A percentile compares a stretch with the other conserved stretches of the same genome.
phyloP scores from a whole-genome alignment of 2,797 vertebrate genomes.

The Lateolabrax maculatus region DNA sequence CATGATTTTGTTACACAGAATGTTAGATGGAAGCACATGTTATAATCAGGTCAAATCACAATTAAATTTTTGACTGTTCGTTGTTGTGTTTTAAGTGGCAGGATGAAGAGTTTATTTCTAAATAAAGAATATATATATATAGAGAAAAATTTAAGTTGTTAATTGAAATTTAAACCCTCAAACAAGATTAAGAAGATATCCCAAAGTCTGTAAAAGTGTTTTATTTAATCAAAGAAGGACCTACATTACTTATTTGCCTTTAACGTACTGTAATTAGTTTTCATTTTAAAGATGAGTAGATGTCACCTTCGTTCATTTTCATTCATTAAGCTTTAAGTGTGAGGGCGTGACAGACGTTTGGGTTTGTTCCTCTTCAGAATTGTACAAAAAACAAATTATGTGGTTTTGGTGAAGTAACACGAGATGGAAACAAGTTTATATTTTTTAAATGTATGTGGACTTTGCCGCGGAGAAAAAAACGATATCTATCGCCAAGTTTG shows the following conservation, averaged over 20 bases:
- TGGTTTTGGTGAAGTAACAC: conserved; percentile 49
- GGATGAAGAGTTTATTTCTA: conserved; percentile 61
- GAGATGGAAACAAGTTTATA: conserved; percentile 69
- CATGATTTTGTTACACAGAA: conserved; percentile 29
- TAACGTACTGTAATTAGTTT: conserved; percentile 13
- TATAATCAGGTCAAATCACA: conserved; percentile 42
- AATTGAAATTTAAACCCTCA: conserved; percentile 13
- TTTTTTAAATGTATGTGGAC: conserved; percentile 78
- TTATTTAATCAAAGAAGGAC: conserved; percentile 40
- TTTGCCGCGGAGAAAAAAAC: conserved; percentile 53
- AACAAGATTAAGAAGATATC: neutral
- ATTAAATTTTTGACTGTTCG: conserved; percentile 49
- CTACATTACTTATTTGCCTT: conserved; percentile 33
- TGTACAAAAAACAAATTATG: conserved; percentile 44
- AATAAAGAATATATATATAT: conserved; percentile 22
- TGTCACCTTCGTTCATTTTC: conserved; percentile 49
- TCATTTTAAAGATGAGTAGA: conserved; percentile 21
- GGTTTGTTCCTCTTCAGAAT: conserved; percentile 38
- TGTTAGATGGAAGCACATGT: conserved; percentile 63
- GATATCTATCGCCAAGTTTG: conserved; percentile 39
- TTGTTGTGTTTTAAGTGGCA: conserved; percentile 61
- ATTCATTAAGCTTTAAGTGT: conserved; percentile 70
- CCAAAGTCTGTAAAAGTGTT: conserved; percentile 27
- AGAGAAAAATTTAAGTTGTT: neutral
- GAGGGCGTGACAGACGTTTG: conserved; percentile 19